These are phyloP conservation scores for Dicycla oo DNA, from an alignment of 2,888 invertebrate species.

Conservation along the genomic window DNA sequence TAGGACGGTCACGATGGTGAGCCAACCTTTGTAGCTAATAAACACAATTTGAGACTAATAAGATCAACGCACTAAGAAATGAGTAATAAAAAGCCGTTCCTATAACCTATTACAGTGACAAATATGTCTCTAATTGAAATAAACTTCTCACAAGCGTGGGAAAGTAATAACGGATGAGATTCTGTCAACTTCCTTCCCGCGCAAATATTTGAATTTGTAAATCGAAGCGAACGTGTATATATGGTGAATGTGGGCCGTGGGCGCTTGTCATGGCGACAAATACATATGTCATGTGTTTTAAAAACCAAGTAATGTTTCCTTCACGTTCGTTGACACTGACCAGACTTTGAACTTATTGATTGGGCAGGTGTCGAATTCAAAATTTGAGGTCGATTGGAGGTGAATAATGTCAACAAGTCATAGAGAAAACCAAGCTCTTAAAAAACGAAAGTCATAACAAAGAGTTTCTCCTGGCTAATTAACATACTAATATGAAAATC, in stretches of 20 bases:
- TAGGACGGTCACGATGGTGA: slow-evolving; percentile 42
- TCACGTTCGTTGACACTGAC: slow-evolving; percentile 35
- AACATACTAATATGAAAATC: slow-evolving; percentile 46
- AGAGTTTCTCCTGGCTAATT: slow-evolving; percentile 54
- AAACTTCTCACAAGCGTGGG: slow-evolving; percentile 34
- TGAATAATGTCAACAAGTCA: slow-evolving; percentile 17
- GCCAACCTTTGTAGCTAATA: slow-evolving; percentile 22
- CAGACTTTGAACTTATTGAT: slow-evolving; percentile 23
- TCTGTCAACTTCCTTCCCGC: slow-evolving; percentile 47
- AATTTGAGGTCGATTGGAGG: not conserved
- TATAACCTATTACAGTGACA: slow-evolving; percentile 24
- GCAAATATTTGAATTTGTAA: slow-evolving; percentile 44
- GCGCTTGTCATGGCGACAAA: slow-evolving; percentile 34
- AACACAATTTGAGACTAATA: slow-evolving; percentile 41
- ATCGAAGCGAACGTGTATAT: slow-evolving; percentile 59
- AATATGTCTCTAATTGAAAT: slow-evolving; percentile 16
- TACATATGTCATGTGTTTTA: slow-evolving; percentile 19
- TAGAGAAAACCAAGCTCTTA: slow-evolving; percentile 32
- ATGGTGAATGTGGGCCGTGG: slow-evolving; percentile 28
- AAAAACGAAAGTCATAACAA: slow-evolving; percentile 42
- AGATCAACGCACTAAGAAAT: slow-evolving; percentile 32
- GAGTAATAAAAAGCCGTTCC: slow-evolving; percentile 25
- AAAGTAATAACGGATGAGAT: slow-evolving; percentile 32
- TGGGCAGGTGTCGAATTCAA: not conserved
- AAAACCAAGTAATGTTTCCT: slow-evolving; percentile 41